Base-by-base conservation (phyloP, 2,113 vertebrate genomes). In the Hemiscyllium ocellatum region DNA sequence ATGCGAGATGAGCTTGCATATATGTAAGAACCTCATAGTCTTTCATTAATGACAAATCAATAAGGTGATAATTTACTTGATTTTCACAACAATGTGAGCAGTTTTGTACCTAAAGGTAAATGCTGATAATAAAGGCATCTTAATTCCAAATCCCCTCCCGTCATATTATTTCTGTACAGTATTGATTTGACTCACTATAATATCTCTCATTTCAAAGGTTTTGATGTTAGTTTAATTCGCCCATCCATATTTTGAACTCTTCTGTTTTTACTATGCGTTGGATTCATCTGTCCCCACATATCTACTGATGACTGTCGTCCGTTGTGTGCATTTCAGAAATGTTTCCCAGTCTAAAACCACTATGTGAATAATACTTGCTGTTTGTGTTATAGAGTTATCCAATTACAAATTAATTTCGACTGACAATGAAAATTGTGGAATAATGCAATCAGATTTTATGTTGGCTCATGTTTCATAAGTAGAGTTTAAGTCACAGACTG, bases 41-140 rank as follows among this genome's bases (percentile, higher is more conserved):
- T 91, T 61, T 91, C n/a, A 6, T 33, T n/a, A 66, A 91, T 65
- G 56, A 91, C 4, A 86, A 66, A 91, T 91, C 89, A 91, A 91
- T 66, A 33, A 17, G 61, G 15, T 65, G 33, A 91, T 91, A 7
- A 91, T 91, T 66, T 91, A 19, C 61, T 20, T 47, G n/a, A 61
- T 17, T 56, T 66, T 91, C 56, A 91, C 56, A 91, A 65, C 29
- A 66, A 29, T 65, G 29, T 20, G 6, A 15, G 2, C 33, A 91
- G 15, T 4, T 91, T 91, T 37, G 19, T 65, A 26, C 33, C 56
- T 91, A 13, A 6, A 91, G 89, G 89, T 29, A 89, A 61, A 13
- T 56, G 6, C 13, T 91, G 89, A 56, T 61, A 61, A 29, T 56
- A 61, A 3, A 33, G 2, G 26, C 12, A 65, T 66, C 52, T 17